Evolutionary conservation across 2,888 invertebrate genomes (phyloP).

Genomic region (Leptopilina myrica): DNA sequence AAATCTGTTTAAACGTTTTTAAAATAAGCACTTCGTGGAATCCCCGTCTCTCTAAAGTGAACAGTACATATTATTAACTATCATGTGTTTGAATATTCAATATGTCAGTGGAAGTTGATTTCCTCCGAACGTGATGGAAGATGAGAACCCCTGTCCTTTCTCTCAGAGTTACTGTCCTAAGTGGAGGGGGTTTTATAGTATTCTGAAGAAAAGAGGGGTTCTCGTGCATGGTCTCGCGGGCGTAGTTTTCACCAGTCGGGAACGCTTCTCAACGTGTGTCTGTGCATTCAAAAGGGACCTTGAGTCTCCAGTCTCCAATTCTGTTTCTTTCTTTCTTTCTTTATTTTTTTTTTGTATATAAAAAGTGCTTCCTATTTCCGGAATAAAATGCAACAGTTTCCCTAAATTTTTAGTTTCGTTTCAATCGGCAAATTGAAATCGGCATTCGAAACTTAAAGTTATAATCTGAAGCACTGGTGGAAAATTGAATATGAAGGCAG

Average conservation of each 20-base stretch:
- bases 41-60: too few species aligned
- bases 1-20: too few species aligned
- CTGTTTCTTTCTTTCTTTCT: conserved; percentile 21
- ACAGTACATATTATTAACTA: too few species aligned
- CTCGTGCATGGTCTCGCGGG: conserved; percentile 61
- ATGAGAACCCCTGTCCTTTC: conserved; percentile 74
- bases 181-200: conserved; percentile 49
- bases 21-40: too few species aligned
- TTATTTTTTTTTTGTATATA: neutral
- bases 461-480: too few species aligned
- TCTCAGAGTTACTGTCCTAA: conserved; percentile 61
- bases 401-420: too few species aligned
- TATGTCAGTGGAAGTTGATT: conserved; percentile 42
- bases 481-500: too few species aligned
- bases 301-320: conserved; percentile 8
- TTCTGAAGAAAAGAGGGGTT: conserved; percentile 52
- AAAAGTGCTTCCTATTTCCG: conserved; percentile 23
- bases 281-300: conserved; percentile 59
- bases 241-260: conserved; percentile 69
- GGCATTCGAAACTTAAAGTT: too few species aligned
- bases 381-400: neutral
- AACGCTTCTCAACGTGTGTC: conserved; percentile 67
- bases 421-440: too few species aligned
- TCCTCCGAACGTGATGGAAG: conserved; percentile 26
- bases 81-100: neutral